These are phyloP conservation scores for Colletes latitarsis DNA, from an alignment of 1,140 invertebrate species.

Conservation along the genomic window DNA sequence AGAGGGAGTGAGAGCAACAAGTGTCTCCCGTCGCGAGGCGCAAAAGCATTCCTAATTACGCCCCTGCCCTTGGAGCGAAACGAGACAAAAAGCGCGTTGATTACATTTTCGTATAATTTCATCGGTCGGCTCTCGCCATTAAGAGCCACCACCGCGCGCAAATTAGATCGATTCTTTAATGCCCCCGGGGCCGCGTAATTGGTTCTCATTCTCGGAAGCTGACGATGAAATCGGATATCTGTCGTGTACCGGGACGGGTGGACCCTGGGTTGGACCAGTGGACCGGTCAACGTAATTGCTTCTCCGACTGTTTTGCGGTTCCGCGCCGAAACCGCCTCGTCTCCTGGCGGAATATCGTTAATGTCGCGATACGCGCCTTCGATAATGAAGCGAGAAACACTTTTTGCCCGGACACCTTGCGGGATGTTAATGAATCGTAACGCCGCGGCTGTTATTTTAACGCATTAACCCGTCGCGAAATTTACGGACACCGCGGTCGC, in stretches of 20 bases:
- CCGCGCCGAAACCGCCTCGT: constrained; percentile 37
- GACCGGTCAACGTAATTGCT: constrained; percentile 64
- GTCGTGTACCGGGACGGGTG: constrained; percentile 52
- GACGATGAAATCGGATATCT: constrained; percentile 69
- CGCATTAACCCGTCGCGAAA: constrained; percentile 32
- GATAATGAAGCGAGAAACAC: constrained; percentile 66
- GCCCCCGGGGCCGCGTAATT: constrained; percentile 71
- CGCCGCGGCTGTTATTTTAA: constrained; percentile 46
- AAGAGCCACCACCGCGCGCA: constrained; percentile 65
- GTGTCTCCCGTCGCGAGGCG: constrained; percentile 79
- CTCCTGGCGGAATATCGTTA: constrained; percentile 51
- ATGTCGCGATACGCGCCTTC: constrained; percentile 57
- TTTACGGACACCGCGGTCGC: neutral
- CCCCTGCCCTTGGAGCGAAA: constrained; percentile 74
- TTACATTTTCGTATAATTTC: constrained; percentile 80
- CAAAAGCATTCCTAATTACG: constrained; percentile 81
- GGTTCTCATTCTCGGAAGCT: constrained; percentile 69
- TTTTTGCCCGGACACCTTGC: constrained; percentile 59
- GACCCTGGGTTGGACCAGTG: neutral
- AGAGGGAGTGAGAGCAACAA: constrained; percentile 72
- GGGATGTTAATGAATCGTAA: constrained; percentile 61
- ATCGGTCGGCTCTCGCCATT: constrained; percentile 73
- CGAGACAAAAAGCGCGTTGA: constrained; percentile 79
- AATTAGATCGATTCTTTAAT: constrained; percentile 75
- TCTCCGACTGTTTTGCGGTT: constrained; percentile 66